phyloP scores from a whole-genome alignment of 2,113 vertebrate genomes.

The Taurulus bubalis region DNA sequence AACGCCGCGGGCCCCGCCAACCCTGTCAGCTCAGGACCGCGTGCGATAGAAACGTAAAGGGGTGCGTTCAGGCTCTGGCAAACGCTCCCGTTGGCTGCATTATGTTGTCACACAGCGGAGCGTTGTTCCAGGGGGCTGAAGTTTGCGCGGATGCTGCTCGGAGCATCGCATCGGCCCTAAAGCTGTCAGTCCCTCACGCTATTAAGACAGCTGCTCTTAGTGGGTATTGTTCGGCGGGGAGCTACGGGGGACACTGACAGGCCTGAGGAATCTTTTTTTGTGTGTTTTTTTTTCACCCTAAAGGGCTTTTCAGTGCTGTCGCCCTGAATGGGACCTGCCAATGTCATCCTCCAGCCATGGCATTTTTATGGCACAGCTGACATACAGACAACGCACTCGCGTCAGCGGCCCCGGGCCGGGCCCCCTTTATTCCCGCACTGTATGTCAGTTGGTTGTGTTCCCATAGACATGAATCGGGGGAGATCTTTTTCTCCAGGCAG shows the following conservation, averaged over 20 bases:
- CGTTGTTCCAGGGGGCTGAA: constrained; percentile 46
- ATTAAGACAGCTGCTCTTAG: constrained; percentile 80
- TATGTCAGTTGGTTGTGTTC: constrained; percentile 69
- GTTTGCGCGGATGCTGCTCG: constrained; percentile 45
- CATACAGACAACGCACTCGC: constrained; percentile 70
- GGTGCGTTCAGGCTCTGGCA: constrained; percentile 55
- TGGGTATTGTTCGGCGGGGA: constrained; percentile 66
- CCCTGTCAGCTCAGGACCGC: constrained; percentile 45
- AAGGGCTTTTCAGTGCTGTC: constrained; percentile 69
- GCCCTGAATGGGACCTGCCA: constrained; percentile 78
- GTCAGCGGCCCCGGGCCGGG: constrained; percentile 42
- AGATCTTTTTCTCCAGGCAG: constrained; percentile 63
- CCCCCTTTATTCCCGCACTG: constrained; percentile 62
- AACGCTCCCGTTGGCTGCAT: constrained; percentile 44
- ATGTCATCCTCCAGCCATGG: constrained; percentile 77
- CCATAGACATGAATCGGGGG: constrained; percentile 52
- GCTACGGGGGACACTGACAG: constrained; percentile 71
- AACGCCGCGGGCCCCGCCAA: constrained; percentile 49
- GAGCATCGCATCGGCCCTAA: constrained; percentile 57
- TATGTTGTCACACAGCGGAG: constrained; percentile 69
- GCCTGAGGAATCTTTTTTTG: constrained; percentile 74
- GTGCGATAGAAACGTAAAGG: constrained; percentile 55
- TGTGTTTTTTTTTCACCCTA: constrained; percentile 73
- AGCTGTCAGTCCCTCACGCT: constrained; percentile 75
- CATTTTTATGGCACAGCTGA: constrained; percentile 82